These are phyloP conservation scores for Arizona elegans DNA, from an alignment of 2,113 vertebrate genomes.

Conservation along the genomic window DNA sequence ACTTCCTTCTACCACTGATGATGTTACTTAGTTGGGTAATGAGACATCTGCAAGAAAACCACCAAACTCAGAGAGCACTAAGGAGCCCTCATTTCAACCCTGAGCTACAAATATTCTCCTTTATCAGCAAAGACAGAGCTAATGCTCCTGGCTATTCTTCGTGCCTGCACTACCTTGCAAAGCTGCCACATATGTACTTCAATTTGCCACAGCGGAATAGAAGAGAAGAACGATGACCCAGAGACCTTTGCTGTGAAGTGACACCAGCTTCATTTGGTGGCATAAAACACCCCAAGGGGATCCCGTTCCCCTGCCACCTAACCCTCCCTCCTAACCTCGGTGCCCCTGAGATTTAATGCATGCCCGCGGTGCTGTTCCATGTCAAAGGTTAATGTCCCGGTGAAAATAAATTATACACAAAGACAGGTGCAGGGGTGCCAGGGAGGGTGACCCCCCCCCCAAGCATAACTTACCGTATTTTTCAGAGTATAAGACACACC, in stretches of 20 bases:
- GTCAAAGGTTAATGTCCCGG: slow-evolving; percentile 31
- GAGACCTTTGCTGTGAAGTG: no score
- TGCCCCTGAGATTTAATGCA: slow-evolving; percentile 10
- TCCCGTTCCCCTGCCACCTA: not conserved
- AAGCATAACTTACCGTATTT: not conserved
- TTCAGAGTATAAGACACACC: no score
- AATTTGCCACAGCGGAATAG: not conserved
- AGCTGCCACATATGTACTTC: not conserved
- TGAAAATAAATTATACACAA: slow-evolving; percentile 31
- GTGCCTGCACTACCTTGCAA: not conserved
- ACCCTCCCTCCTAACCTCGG: not conserved
- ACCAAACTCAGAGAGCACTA: not conserved
- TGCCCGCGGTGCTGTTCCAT: not conserved
- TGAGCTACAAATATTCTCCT: not conserved
- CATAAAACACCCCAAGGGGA: not conserved
- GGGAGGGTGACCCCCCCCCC: not conserved
- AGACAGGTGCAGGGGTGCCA: slow-evolving; percentile 5
- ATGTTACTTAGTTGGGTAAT: not conserved
- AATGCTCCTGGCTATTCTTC: not conserved
- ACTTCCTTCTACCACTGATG: not conserved
- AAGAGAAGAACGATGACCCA: no score
- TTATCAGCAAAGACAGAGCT: not conserved
- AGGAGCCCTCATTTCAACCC: not conserved
- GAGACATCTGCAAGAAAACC: not conserved
- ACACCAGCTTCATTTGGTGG: not conserved